Evolutionary conservation across 2,888 invertebrate genomes (phyloP).

Genomic region (Schizotus pectinicornis): DNA sequence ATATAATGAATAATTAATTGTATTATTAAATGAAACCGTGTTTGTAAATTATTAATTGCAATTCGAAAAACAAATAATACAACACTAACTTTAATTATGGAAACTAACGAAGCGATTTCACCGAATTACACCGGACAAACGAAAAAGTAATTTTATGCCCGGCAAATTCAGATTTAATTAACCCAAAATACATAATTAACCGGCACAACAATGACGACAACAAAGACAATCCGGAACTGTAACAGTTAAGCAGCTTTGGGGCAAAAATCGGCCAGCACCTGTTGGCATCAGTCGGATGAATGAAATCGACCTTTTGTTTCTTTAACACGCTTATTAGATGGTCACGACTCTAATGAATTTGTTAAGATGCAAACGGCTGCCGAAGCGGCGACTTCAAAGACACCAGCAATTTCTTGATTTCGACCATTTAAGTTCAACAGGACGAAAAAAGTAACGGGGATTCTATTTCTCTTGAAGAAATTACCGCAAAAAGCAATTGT

Average conservation of each 20-base stretch:
- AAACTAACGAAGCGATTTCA: slow-evolving; percentile 44
- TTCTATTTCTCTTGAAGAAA: too few species aligned
- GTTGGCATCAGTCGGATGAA: slow-evolving; percentile 12
- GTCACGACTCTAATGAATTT: slow-evolving; percentile 18
- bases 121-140: slow-evolving; percentile 36
- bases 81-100: slow-evolving; percentile 50
- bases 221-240: slow-evolving; percentile 12
- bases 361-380: slow-evolving; percentile 18
- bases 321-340: slow-evolving; percentile 18
- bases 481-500: slow-evolving; percentile 1
- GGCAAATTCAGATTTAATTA: slow-evolving; percentile 30
- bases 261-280: slow-evolving; percentile 12
- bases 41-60: slow-evolving; percentile 46
- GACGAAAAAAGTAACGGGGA: slow-evolving; percentile 6
- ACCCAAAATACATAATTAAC: background rate
- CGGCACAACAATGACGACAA: slow-evolving; percentile 7
- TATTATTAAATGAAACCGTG: slow-evolving; percentile 38
- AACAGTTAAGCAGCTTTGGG: slow-evolving; percentile 13
- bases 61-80: slow-evolving; percentile 49
- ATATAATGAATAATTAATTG: slow-evolving; percentile 19
- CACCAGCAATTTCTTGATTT: too few species aligned
- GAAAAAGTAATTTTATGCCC: slow-evolving; percentile 34
- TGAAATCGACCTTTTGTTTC: slow-evolving; percentile 22
- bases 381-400: too few species aligned
- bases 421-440: too few species aligned